Conservation (phyloP, 2,797 vertebrate species). For the Sebastes vulpes region DNA sequence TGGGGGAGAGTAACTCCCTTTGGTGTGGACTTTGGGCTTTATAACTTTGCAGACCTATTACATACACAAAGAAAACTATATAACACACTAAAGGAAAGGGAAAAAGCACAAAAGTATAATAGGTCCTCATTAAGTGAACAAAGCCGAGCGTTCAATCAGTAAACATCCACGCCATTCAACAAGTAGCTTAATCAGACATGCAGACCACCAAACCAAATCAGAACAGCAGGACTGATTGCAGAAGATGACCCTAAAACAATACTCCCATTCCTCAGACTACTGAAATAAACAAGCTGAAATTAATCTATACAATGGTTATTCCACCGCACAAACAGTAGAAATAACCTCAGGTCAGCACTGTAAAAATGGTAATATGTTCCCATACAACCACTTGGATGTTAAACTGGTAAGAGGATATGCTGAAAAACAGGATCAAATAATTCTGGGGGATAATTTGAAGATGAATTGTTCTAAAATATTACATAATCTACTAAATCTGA, state of each 20-base stretch:
- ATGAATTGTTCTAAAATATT: background rate
- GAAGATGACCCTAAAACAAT: slow-evolving; percentile 15
- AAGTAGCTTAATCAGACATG: slow-evolving; percentile 10
- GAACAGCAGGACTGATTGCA: background rate
- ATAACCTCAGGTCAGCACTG: slow-evolving; percentile 18
- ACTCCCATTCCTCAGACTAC: background rate
- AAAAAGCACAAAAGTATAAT: no score
- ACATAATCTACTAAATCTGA: background rate
- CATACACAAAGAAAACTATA: no score
- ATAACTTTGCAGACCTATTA: no score
- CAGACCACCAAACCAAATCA: background rate
- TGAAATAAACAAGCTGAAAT: background rate
- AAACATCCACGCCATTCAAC: slow-evolving; percentile 16
- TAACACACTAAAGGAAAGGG: no score
- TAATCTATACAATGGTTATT: background rate
- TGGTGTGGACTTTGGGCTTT: no score
- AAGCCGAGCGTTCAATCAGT: background rate
- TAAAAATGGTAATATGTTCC: background rate
- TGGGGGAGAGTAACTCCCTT: no score
- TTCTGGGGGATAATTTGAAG: background rate
- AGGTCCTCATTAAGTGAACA: background rate
- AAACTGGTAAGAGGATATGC: background rate
- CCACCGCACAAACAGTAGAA: background rate
- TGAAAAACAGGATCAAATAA: background rate
- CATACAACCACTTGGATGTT: background rate